A percentile compares a stretch with the other conserved stretches of the same genome.
These are phyloP conservation scores for Trachelus tabidus DNA, from an alignment of 2,888 invertebrate genomes.

Conservation along the genomic window DNA sequence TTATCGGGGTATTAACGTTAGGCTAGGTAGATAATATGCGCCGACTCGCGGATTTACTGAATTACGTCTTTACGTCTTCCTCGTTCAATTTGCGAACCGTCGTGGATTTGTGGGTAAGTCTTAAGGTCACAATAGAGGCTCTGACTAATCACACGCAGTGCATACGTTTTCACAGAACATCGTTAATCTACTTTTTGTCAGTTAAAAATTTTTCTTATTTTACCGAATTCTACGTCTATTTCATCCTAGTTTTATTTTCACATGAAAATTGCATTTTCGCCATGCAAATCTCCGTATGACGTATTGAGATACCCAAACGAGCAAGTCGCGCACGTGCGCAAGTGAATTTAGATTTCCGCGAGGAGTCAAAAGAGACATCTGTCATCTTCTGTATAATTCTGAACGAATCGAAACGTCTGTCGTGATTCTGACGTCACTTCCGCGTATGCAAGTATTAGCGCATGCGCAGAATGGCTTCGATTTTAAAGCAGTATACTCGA, in stretches of 20 bases:
- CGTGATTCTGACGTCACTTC: neutral
- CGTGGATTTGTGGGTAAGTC: neutral
- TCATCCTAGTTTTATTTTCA: neutral
- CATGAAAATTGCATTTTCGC: neutral
- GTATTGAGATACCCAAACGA: neutral
- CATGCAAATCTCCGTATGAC: neutral
- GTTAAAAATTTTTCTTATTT: neutral
- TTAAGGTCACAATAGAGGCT: neutral
- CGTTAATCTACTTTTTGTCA: neutral
- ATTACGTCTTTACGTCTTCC: neutral
- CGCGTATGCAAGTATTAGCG: too few relatives aligned
- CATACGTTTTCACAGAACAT: too few relatives aligned
- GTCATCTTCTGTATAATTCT: neutral
- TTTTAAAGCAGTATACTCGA: neutral
- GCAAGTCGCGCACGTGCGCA: neutral
- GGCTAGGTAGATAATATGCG: slow-evolving; percentile 19
- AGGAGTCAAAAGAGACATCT: neutral
- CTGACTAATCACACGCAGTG: too few relatives aligned
- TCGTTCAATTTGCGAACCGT: neutral
- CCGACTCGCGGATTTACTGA: neutral
- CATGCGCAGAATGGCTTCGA: too few relatives aligned
- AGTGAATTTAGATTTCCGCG: neutral
- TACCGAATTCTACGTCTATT: neutral
- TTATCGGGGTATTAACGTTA: slow-evolving; percentile 49
- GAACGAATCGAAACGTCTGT: neutral